phyloP scores from a whole-genome alignment of 2,113 vertebrate species.

The Trinectes maculatus region DNA sequence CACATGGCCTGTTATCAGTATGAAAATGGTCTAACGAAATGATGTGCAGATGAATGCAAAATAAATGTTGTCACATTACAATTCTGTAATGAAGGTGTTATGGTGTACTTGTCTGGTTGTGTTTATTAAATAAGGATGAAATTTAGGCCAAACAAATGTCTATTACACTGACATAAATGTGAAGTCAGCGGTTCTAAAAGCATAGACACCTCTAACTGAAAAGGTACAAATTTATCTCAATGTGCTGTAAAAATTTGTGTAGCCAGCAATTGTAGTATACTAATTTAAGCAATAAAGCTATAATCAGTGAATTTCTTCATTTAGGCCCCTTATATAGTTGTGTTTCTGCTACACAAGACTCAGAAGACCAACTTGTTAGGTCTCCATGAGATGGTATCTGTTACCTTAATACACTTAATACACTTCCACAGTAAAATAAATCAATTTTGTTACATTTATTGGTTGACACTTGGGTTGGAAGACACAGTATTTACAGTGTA shows the following conservation, averaged over 20 bases:
- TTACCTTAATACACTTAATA: not conserved
- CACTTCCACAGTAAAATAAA: not conserved
- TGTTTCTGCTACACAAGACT: conserved; percentile 1
- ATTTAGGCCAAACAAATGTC: not conserved
- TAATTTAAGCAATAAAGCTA: no score
- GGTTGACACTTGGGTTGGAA: not conserved
- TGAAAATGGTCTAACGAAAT: conserved; percentile 45
- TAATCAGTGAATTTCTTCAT: not conserved
- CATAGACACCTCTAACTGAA: not conserved
- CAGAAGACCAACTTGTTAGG: not conserved
- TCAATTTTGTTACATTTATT: not conserved
- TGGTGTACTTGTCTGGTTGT: conserved; percentile 21
- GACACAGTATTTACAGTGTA: no score
- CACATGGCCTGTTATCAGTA: conserved; percentile 64
- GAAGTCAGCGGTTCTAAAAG: not conserved
- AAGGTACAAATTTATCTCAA: not conserved
- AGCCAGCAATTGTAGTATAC: no score
- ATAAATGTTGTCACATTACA: conserved; percentile 52
- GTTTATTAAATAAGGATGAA: conserved; percentile 1
- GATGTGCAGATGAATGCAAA: conserved; percentile 66
- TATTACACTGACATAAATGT: not conserved
- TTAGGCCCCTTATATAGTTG: not conserved
- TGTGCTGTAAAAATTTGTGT: not conserved
- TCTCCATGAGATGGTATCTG: not conserved
- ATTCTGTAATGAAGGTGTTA: conserved; percentile 67